phyloP scores from a whole-genome alignment of 2,113 vertebrate species.

The Atlantisia rogersi region DNA sequence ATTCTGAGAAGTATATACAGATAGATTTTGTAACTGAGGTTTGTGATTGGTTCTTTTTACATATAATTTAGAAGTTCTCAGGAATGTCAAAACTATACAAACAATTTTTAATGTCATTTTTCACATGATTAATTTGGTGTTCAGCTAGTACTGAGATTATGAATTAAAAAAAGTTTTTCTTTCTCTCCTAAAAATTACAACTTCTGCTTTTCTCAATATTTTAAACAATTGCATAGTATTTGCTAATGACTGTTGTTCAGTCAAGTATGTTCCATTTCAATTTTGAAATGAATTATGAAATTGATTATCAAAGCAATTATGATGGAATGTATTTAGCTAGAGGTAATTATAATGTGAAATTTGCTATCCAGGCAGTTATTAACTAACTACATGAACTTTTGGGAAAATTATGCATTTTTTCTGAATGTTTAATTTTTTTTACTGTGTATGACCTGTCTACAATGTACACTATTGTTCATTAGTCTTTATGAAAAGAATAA shows the following conservation, averaged over 20 bases:
- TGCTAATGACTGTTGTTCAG: neutral
- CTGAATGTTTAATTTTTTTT: neutral
- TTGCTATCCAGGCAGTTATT: neutral
- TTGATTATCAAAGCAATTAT: neutral
- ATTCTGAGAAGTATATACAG: neutral
- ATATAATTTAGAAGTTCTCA: neutral
- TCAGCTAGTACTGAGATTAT: neutral
- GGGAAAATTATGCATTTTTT: neutral
- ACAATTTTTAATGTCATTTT: neutral
- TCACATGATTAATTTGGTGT: neutral
- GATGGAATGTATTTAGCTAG: neutral
- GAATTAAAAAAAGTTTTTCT: too few relatives aligned
- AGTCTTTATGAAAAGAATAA: neutral
- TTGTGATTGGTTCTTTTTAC: neutral
- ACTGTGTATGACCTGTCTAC: neutral
- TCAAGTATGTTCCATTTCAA: neutral
- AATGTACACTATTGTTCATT: neutral
- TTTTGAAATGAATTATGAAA: slow-evolving; percentile 14
- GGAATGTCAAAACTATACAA: neutral
- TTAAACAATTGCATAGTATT: neutral
- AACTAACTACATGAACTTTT: neutral
- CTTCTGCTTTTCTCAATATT: neutral
- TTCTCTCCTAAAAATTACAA: too few relatives aligned
- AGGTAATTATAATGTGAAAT: neutral
- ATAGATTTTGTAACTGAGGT: neutral